A percentile compares a stretch with the other conserved stretches of the same genome.
Conservation (phyloP, 2,888 invertebrate species). For the Autographa gamma region DNA sequence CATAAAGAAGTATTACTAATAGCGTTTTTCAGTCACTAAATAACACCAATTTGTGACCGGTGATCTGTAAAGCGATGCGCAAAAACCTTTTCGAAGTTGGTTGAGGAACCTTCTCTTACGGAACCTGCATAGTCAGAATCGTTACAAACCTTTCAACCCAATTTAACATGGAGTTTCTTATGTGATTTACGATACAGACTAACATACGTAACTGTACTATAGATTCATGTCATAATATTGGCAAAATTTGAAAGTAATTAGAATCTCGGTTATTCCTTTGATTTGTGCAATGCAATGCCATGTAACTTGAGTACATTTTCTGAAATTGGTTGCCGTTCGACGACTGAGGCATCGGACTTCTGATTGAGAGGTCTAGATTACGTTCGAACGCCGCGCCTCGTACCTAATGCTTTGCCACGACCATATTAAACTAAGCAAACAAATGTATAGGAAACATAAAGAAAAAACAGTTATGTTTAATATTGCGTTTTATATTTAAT, state of each 20-base stretch:
- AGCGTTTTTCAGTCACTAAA: not conserved
- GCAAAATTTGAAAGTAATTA: not conserved
- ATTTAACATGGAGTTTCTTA: not conserved
- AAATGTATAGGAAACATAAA: not conserved
- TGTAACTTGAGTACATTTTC: not conserved
- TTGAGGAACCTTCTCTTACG: conserved; percentile 1
- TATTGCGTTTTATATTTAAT: not conserved
- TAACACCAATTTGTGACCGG: not conserved
- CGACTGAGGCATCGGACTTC: not conserved
- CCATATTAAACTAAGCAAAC: not conserved
- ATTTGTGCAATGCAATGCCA: not conserved
- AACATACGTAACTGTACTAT: not conserved
- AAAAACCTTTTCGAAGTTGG: not conserved
- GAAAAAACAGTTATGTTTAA: not conserved
- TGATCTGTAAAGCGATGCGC: not conserved
- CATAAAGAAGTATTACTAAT: not conserved
- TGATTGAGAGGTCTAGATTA: conserved; percentile 8
- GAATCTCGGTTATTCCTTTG: not conserved
- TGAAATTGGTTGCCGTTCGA: not conserved
- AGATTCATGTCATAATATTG: not conserved
- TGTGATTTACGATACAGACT: not conserved
- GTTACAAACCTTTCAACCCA: not conserved
- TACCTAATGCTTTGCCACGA: not conserved
- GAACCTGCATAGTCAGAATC: not conserved
- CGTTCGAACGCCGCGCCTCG: not conserved